Evolutionary conservation across 2,113 vertebrate species (phyloP).

Genomic region (Microcebus griseorufus): DNA sequence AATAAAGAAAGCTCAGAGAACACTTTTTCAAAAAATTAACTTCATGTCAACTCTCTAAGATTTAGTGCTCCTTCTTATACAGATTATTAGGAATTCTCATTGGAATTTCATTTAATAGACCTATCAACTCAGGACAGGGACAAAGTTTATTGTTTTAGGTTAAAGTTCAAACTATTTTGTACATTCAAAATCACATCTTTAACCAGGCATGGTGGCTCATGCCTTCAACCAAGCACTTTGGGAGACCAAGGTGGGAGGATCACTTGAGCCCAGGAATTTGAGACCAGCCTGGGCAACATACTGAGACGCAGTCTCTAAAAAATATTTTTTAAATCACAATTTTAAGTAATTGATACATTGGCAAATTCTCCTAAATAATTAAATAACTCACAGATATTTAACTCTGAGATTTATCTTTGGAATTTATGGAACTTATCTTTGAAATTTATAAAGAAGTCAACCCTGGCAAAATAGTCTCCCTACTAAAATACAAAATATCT

Average conservation of each 20-base stretch:
- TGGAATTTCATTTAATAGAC: background rate
- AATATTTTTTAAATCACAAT: background rate
- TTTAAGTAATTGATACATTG: background rate
- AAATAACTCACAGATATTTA: conserved; percentile 6
- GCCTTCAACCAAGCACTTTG: too few species aligned
- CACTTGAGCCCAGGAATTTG: too few species aligned
- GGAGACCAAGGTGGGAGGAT: too few species aligned
- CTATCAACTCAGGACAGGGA: background rate
- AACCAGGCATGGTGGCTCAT: too few species aligned
- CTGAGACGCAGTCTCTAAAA: too few species aligned
- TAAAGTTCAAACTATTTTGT: background rate
- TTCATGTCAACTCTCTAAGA: background rate
- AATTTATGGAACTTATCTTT: background rate
- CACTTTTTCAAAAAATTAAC: background rate
- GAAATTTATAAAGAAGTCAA: background rate
- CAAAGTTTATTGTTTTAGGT: background rate
- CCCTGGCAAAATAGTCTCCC: background rate
- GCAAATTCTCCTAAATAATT: background rate
- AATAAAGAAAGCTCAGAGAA: background rate
- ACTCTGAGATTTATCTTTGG: background rate
- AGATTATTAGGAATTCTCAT: background rate
- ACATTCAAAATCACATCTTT: too few species aligned
- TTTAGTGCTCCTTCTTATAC: background rate
- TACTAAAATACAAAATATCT: background rate
- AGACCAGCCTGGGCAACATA: too few species aligned